phyloP scores from a whole-genome alignment of 2,888 invertebrate genomes.

The Sclerodermus sp. region DNA sequence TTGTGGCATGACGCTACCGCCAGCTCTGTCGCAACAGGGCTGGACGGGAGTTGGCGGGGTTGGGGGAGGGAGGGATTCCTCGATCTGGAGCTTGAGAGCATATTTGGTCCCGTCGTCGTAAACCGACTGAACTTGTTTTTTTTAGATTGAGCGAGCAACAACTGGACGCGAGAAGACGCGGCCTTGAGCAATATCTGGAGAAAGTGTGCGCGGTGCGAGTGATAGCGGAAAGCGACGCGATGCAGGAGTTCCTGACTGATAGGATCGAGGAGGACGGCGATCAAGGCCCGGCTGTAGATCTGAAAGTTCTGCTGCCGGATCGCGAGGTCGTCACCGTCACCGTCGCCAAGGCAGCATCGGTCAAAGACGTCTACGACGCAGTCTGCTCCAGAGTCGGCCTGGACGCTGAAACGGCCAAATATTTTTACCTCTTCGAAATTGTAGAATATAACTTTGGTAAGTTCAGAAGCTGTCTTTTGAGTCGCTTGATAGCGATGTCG shows the following conservation, averaged over 20 bases:
- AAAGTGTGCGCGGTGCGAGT: conserved; percentile 97
- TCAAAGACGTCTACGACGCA: conserved; percentile 87
- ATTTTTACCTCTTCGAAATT: conserved; percentile 95
- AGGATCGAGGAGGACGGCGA: conserved; percentile 77
- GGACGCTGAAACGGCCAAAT: conserved; percentile 78
- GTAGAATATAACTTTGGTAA: conserved; percentile 95
- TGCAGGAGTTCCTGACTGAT: conserved; percentile 96
- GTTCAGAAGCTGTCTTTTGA: no score
- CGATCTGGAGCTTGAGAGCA: no score
- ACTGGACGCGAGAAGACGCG: conserved; percentile 88
- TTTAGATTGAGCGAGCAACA: conserved; percentile 88
- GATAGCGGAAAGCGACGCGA: conserved; percentile 94
- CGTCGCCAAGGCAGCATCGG: conserved; percentile 84
- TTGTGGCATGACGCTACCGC: no score
- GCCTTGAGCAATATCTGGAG: conserved; percentile 96
- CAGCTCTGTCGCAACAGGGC: no score
- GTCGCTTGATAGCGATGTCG: no score
- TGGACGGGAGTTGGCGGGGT: no score
- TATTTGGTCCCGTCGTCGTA: no score
- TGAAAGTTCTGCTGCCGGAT: conserved; percentile 88
- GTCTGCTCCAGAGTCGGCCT: conserved; percentile 84
- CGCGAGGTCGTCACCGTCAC: conserved; percentile 86
- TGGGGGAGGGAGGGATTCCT: no score
- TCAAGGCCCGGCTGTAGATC: conserved; percentile 71
- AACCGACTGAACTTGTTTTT: no score